A percentile compares a stretch with the other conserved stretches of the same genome.
Conservation (phyloP, 64 coral and sea anemone genomes). For the Stylophora pistillata region DNA sequence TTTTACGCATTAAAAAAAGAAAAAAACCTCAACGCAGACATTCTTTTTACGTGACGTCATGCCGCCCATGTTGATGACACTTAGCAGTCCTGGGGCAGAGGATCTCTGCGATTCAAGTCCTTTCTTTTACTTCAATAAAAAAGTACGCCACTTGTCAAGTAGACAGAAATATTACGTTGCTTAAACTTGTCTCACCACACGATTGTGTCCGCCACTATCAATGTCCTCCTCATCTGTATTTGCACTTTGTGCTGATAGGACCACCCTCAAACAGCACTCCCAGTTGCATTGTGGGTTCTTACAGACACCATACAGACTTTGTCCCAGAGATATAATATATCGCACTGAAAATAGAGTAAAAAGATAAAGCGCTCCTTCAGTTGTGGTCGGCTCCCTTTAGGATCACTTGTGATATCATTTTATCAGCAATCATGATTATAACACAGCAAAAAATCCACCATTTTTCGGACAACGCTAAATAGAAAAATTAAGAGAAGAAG, state of each 20-base stretch:
- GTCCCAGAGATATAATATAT: slow-evolving; percentile 24
- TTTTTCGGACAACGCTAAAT: too few relatives aligned
- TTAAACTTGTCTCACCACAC: not conserved
- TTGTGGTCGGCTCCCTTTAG: not conserved
- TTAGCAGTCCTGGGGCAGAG: too few relatives aligned
- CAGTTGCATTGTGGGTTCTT: slow-evolving; percentile 61
- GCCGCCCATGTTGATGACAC: too few relatives aligned
- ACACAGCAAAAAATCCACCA: too few relatives aligned
- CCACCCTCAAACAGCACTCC: slow-evolving; percentile 48
- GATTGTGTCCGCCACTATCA: not conserved
- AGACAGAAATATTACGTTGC: not conserved
- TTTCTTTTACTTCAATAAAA: not conserved
- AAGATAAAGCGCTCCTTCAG: not conserved
- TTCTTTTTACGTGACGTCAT: too few relatives aligned
- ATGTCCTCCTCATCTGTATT: not conserved
- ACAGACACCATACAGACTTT: slow-evolving; percentile 4
- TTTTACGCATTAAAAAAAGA: too few relatives aligned
- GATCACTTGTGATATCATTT: too few relatives aligned
- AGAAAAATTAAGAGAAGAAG: too few relatives aligned
- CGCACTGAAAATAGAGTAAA: not conserved
- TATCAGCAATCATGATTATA: too few relatives aligned
- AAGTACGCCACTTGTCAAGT: too few relatives aligned
- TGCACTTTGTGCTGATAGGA: slow-evolving; percentile 27
- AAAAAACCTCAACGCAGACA: too few relatives aligned
- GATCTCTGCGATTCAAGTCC: not conserved